Evolutionary conservation across 2,888 invertebrate genomes (phyloP), one percentile per base, ranked within the genome.

Genomic region (Hypercompe scribonia): DNA sequence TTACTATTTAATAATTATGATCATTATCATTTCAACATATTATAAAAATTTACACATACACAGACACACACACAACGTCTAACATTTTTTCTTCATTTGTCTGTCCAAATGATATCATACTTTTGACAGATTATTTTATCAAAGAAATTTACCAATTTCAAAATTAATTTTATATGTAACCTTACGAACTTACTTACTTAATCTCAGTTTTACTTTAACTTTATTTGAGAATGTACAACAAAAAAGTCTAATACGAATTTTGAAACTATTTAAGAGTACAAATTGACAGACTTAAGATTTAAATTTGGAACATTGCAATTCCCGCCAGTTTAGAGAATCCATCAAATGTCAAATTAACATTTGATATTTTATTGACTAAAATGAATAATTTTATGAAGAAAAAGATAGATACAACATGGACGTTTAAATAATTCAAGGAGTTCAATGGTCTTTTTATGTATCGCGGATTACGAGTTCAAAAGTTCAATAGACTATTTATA

Each of bases 401-500:
- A n/a, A 33, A 39, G 21, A 28, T 36, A 34, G 10, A 39, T 83
- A 28, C 21, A 31, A 31, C 76, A 67, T 73, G 28, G 31, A 31
- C 36, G 28, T 76, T 79, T 76, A 69, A 78, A 77, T 81, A 83
- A 78, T 82, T 77, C 77, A 70, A 70, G 18, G 46, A 78, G 83
- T 84, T 84, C 84, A 78, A 79, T 81, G 85, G 77, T 81, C 83
- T 72, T 76, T 84, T 85, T 79, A 84, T 85, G 78, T 85, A 78
- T 77, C 72, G 34, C 73, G 68, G 74, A 77, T 76, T 78, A 69
- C 67, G 84, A 74, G 78, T 83, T 84, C 81, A 79, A 71, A 71
- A 78, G 84, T 85, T 81, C 84, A 84, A 78, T 82, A 85, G 64
- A 82, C 83, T 82, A 78, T 82, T 84, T 81, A 83, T 83, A 78